Conservation (phyloP, 2,797 vertebrate species). For the Steatocranus sp. region DNA sequence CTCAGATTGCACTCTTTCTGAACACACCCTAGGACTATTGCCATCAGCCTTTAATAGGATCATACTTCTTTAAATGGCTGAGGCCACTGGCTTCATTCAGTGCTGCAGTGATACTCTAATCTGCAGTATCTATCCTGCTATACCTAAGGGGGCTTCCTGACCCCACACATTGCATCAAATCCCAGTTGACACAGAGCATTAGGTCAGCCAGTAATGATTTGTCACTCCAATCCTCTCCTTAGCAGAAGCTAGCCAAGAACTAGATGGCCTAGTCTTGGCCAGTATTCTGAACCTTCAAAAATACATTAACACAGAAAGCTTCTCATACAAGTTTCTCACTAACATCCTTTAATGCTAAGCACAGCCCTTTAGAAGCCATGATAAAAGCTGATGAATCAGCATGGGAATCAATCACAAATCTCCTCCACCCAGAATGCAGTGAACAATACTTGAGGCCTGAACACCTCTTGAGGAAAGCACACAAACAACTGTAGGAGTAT, state of each 20-base stretch:
- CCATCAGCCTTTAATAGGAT: neutral
- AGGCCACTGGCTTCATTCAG: neutral
- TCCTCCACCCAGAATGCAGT: neutral
- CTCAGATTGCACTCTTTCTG: neutral
- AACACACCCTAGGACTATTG: neutral
- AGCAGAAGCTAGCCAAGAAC: neutral
- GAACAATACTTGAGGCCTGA: conserved; percentile 7
- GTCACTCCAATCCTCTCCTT: neutral
- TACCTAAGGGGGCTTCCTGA: neutral
- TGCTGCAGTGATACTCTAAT: neutral
- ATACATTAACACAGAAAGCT: neutral
- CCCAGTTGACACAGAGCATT: neutral
- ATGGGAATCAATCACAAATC: conserved; percentile 24
- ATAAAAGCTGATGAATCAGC: conserved; percentile 37
- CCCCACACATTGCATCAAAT: neutral
- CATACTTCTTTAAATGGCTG: neutral
- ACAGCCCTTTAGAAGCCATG: neutral
- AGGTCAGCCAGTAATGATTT: neutral
- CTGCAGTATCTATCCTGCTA: neutral
- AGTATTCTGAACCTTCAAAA: conserved; percentile 9
- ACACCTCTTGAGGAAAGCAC: neutral
- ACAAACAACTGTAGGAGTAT: conserved; percentile 25
- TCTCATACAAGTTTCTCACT: neutral
- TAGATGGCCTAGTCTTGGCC: neutral
- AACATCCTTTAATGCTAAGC: conserved; percentile 13